Conservation (phyloP, 2,888 invertebrate species). For the Schrankia costaestrigalis region DNA sequence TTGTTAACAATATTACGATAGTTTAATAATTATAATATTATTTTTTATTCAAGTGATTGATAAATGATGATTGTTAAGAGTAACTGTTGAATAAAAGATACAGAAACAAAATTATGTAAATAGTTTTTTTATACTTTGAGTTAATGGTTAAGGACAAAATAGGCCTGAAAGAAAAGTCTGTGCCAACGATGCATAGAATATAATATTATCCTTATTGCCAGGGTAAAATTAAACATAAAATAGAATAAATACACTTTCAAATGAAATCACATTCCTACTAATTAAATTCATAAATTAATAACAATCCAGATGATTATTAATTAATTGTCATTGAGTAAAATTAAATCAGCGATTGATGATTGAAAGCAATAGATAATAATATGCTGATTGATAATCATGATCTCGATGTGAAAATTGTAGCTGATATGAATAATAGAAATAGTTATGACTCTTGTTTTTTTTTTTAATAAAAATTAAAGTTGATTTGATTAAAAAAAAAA, state of each 20-base stretch:
- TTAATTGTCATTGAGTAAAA: too few species aligned
- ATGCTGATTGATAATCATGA: constrained; percentile 13
- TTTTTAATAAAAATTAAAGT: constrained; percentile 46
- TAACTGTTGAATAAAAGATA: too few species aligned
- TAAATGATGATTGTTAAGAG: too few species aligned
- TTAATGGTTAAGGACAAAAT: too few species aligned
- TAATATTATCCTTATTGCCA: constrained; percentile 52
- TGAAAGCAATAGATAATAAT: constrained; percentile 9
- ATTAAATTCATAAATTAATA: constrained; percentile 24
- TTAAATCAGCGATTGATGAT: constrained; percentile 6
- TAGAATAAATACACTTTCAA: constrained; percentile 20
- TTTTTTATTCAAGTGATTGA: too few species aligned
- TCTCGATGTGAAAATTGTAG: constrained; percentile 26
- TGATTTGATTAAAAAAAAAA: constrained; percentile 59
- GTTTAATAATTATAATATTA: too few species aligned
- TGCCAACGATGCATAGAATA: constrained; percentile 51
- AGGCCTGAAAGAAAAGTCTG: constrained; percentile 32
- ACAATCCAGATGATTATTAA: constrained; percentile 7
- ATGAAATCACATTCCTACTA: constrained; percentile 25
- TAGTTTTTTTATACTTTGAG: too few species aligned
- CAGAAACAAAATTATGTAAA: too few species aligned
- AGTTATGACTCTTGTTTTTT: constrained; percentile 51
- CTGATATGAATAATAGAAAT: constrained; percentile 33
- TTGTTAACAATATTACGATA: too few species aligned
- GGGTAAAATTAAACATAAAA: constrained; percentile 48